These are phyloP conservation scores for Drymonia ruficornis DNA, from an alignment of 2,888 invertebrate species.

Conservation along the genomic window DNA sequence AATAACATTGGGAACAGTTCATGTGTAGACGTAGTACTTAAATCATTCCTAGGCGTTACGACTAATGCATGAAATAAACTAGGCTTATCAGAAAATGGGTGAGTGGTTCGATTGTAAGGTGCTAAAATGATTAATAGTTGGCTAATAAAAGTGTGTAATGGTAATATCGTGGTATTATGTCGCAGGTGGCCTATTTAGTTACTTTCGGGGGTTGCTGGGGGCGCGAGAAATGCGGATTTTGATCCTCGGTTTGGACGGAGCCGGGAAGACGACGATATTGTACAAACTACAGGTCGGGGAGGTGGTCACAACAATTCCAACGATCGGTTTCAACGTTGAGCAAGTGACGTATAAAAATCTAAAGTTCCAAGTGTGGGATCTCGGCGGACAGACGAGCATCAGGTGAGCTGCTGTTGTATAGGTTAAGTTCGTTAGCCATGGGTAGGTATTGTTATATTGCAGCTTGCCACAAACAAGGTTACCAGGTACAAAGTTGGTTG, in stretches of 20 bases:
- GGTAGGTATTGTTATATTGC: background rate
- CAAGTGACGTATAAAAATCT: constrained; percentile 99
- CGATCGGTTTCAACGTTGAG: constrained; percentile 99
- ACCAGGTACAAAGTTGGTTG: background rate
- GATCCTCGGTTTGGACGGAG: constrained; percentile 98
- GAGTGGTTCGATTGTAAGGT: constrained; percentile 48
- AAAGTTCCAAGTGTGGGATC: constrained; percentile 99
- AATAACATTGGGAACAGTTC: constrained; percentile 39
- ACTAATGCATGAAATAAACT: constrained; percentile 72
- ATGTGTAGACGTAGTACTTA: constrained; percentile 45
- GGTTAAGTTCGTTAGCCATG: constrained; percentile 28
- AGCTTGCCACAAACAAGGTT: background rate
- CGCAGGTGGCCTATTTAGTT: constrained; percentile 97
- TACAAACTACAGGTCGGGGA: constrained; percentile 99
- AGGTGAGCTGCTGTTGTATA: constrained; percentile 84
- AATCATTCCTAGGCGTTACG: constrained; percentile 62
- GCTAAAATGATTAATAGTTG: constrained; percentile 40
- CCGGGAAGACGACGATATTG: constrained; percentile 99
- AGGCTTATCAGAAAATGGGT: constrained; percentile 77
- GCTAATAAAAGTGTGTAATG: constrained; percentile 10
- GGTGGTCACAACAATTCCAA: constrained; percentile 99
- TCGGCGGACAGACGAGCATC: constrained; percentile 99
- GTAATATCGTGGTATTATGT: constrained; percentile 37
- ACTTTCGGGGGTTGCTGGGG: constrained; percentile 97
- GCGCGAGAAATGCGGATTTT: constrained; percentile 99